Evolutionary conservation across 2,113 vertebrate species (phyloP).

Genomic region (Chrysochloris asiatica): DNA sequence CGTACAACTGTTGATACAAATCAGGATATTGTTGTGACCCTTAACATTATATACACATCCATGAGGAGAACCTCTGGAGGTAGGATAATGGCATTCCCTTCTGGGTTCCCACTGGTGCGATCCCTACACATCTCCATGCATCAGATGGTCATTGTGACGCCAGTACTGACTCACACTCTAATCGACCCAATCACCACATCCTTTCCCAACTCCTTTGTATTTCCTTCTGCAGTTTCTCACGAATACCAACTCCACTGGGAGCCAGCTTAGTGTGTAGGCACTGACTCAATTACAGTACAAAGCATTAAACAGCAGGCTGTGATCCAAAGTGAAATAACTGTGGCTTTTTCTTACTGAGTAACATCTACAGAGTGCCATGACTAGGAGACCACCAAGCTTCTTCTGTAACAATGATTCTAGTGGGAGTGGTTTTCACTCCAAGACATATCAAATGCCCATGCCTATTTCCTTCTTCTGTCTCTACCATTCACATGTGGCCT

Average conservation of each 20-base stretch:
- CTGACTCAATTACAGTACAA: not conserved
- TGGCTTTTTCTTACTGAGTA: not conserved
- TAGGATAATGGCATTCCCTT: not conserved
- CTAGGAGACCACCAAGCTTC: not conserved
- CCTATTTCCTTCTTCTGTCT: not conserved
- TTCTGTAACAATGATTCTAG: not conserved
- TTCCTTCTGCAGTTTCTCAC: constrained; percentile 35
- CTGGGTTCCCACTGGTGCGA: not conserved
- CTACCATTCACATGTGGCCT: not conserved
- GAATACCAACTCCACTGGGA: not conserved
- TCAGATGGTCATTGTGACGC: not conserved
- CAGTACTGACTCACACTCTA: not conserved
- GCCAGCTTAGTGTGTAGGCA: not conserved
- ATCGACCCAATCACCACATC: not conserved
- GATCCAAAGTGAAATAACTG: not conserved
- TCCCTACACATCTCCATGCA: not conserved
- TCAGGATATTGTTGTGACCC: not conserved
- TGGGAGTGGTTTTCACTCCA: not conserved
- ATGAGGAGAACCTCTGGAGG: not conserved
- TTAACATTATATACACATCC: not conserved
- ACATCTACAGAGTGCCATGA: not conserved
- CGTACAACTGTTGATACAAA: not conserved
- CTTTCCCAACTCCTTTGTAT: constrained; percentile 8
- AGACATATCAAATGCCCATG: not conserved
- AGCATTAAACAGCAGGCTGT: not conserved